Percentiles rank a stretch among this genome's conserved stretches.
Evolutionary conservation across 2,113 vertebrate species (phyloP).

Genomic region (Glareola pratincola): DNA sequence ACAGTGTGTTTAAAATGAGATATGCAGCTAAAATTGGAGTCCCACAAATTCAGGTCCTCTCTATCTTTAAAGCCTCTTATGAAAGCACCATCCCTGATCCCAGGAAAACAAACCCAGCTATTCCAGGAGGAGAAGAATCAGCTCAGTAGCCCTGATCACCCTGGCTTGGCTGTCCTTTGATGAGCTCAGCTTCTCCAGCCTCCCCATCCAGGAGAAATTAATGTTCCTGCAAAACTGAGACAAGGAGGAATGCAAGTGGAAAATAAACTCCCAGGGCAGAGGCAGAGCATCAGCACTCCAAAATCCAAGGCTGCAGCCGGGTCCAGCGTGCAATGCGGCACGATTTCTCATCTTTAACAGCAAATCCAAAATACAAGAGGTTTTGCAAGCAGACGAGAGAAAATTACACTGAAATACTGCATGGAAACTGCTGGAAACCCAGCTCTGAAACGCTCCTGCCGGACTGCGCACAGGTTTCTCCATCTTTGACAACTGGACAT

Average conservation of each 20-base stretch:
- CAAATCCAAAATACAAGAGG: background rate
- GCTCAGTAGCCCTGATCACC: background rate
- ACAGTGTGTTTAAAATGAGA: background rate
- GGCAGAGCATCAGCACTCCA: background rate
- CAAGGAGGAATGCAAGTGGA: background rate
- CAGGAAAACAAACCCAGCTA: background rate
- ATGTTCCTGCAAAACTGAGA: background rate
- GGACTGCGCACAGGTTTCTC: rapidly evolving
- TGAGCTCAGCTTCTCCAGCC: slow-evolving; percentile 34
- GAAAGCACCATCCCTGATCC: background rate
- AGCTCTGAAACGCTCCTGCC: background rate
- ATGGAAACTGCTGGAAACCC: background rate
- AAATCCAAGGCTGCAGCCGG: background rate
- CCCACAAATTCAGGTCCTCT: background rate
- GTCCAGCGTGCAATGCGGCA: rapidly evolving
- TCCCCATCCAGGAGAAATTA: background rate
- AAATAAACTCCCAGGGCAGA: background rate
- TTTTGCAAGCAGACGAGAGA: background rate
- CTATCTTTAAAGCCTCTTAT: background rate
- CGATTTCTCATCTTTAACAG: background rate
- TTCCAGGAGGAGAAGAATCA: background rate
- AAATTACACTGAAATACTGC: background rate
- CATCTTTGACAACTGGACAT: background rate
- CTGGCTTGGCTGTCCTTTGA: background rate
- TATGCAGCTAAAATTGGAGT: background rate